These are phyloP conservation scores for Stomatorhinus walkeri DNA, from an alignment of 2,797 vertebrate species.

Conservation along the genomic window DNA sequence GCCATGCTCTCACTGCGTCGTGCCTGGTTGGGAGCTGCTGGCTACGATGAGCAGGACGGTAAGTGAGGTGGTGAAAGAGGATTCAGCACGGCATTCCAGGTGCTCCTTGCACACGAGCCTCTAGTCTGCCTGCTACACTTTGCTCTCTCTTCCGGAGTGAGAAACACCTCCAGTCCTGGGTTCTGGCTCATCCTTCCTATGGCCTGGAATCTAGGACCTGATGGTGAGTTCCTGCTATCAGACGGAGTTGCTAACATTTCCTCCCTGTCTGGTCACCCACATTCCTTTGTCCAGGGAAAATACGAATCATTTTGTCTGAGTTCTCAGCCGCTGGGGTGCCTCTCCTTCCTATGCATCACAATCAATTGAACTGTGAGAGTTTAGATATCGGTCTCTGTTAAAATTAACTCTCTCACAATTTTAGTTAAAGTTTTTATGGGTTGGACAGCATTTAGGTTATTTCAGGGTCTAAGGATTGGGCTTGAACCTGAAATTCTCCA, in stretches of 20 bases:
- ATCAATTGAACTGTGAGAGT: background rate
- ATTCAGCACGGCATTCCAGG: background rate
- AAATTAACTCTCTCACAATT: background rate
- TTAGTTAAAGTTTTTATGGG: background rate
- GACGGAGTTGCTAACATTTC: background rate
- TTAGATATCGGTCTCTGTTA: background rate
- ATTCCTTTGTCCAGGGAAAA: background rate
- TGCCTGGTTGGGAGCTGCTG: too few species aligned
- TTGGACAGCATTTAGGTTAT: background rate
- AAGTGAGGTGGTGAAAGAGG: background rate
- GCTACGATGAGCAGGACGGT: too few species aligned
- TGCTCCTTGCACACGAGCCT: background rate
- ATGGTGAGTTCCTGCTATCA: background rate
- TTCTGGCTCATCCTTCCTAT: background rate
- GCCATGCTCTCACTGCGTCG: background rate
- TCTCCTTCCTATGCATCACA: background rate
- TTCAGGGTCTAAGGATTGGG: background rate
- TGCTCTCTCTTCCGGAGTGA: background rate
- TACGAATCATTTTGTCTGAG: background rate
- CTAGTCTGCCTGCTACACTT: background rate
- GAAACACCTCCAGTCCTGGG: background rate
- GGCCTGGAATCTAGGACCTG: background rate
- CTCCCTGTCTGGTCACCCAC: background rate
- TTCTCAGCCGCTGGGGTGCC: background rate
- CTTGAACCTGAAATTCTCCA: background rate